phyloP scores from a whole-genome alignment of 53 echinoderm and acorn worm genomes.

The Mesocentrotus franciscanus region DNA sequence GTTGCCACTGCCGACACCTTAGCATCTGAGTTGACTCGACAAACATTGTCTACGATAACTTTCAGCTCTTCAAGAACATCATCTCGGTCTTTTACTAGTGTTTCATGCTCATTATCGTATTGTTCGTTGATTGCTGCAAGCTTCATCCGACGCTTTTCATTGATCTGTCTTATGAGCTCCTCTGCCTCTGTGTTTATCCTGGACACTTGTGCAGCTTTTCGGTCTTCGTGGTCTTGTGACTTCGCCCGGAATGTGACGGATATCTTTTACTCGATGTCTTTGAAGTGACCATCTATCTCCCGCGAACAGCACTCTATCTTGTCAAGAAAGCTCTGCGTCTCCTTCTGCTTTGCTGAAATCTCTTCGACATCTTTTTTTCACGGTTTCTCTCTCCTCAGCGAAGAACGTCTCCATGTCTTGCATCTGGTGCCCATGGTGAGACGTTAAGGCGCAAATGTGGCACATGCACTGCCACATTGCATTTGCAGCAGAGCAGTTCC shows the following conservation, averaged over 20 bases:
- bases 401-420: conserved; percentile 17
- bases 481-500: conserved; percentile 51
- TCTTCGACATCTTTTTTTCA: conserved; percentile 14
- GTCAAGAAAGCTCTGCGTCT: conserved; percentile 17
- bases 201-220: not conserved
- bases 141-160: conserved; percentile 2
- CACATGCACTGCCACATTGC: conserved; percentile 58
- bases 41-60: not conserved
- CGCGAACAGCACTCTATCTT: not conserved
- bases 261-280: not conserved
- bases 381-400: not conserved
- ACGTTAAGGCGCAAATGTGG: conserved; percentile 48
- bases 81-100: not conserved
- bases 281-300: conserved; percentile 29
- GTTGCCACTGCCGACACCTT: not conserved
- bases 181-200: not conserved
- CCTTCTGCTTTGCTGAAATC: not conserved
- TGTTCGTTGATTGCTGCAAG: conserved; percentile 9
- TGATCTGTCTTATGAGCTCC: conserved; percentile 46
- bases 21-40: not conserved
- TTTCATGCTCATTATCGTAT: not conserved
- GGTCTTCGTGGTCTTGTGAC: not conserved
- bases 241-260: not conserved
- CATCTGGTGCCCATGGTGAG: conserved; percentile 47
- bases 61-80: not conserved